Evolutionary conservation across 2,888 invertebrate genomes (phyloP), one percentile per base, ranked within the genome.

Genomic region (Mimas tiliae): DNA sequence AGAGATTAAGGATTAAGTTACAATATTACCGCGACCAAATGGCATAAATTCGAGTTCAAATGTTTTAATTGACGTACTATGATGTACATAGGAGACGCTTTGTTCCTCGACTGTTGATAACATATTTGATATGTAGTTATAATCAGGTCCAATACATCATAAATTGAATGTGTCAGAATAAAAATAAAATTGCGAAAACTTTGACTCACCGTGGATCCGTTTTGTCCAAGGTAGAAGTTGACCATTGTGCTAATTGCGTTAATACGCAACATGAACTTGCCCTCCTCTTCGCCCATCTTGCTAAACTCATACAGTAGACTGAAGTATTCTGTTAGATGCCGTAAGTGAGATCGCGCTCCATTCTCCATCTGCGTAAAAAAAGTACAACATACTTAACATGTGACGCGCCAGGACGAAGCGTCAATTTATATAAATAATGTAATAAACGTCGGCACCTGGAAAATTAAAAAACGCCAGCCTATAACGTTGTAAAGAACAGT

Each of bases 201-300:
- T 48, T 6, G 48, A 76, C 84, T 81, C 55, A 91, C 93, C 79
- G 81, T 72, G 12, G 77, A 73, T 42, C 84, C 79, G 66, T 85
- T 97, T 78, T 98, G 97, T 19, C 98, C 98, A 65, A 99, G 94
- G 92, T 98, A 99, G 89, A 98, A 99, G 85, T 97, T 96, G 58
- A 98, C 96, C 95, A 98, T 97, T 66, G 96, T 97, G 68, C 97
- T 96, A 71, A 99, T 98, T 47, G 98, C 97, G 81, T 97, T 97
- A 67, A 97, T 96, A 34, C 97, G 95, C 71, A 98, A 94, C 79
- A 99, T 93, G 89, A 98, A 99, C 84, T 96, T 95, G 38, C 97
- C 96, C 85, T 99, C 98, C 78, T 98, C 98, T 71, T 98, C 98
- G 0, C 98, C 98, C 97, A 98, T 97, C 85, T 98, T 97, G 75